phyloP scores from a whole-genome alignment of 2,113 vertebrate genomes.

The Merops nubicus region DNA sequence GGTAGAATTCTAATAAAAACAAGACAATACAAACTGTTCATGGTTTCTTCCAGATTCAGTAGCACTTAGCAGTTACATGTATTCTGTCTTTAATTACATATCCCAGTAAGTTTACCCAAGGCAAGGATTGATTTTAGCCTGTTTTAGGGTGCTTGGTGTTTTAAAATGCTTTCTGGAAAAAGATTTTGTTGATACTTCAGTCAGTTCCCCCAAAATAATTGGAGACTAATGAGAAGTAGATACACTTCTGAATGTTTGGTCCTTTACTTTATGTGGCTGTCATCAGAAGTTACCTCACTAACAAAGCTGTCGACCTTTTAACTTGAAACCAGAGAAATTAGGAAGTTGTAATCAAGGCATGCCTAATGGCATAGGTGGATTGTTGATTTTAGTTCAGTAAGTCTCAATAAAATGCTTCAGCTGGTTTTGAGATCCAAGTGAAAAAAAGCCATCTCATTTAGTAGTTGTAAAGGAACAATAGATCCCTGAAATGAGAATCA shows the following conservation, averaged over 20 bases:
- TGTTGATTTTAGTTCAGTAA: not conserved
- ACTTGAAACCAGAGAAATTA: not conserved
- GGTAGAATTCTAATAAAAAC: not conserved
- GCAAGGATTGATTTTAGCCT: not conserved
- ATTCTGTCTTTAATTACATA: not conserved
- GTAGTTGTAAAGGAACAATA: not conserved
- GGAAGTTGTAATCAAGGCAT: rapidly evolving
- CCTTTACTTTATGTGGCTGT: not conserved
- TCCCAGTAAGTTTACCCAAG: not conserved
- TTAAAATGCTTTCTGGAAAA: not conserved
- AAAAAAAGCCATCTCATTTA: not conserved
- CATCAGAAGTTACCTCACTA: not conserved
- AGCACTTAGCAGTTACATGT: not conserved
- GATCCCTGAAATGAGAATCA: not conserved
- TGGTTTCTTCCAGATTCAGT: not conserved
- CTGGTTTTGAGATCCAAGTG: not conserved
- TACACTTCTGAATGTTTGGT: not conserved
- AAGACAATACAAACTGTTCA: not conserved
- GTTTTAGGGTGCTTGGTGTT: not conserved
- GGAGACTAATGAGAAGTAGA: not conserved
- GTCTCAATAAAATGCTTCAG: not conserved
- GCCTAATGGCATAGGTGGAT: not conserved
- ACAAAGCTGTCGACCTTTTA: not conserved
- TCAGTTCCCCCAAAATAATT: not conserved
- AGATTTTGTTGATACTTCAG: not conserved